Percentiles rank a stretch among this genome's conserved stretches.
phyloP scores from a whole-genome alignment of 2,888 invertebrate genomes.

The Limnephilus marmoratus region DNA sequence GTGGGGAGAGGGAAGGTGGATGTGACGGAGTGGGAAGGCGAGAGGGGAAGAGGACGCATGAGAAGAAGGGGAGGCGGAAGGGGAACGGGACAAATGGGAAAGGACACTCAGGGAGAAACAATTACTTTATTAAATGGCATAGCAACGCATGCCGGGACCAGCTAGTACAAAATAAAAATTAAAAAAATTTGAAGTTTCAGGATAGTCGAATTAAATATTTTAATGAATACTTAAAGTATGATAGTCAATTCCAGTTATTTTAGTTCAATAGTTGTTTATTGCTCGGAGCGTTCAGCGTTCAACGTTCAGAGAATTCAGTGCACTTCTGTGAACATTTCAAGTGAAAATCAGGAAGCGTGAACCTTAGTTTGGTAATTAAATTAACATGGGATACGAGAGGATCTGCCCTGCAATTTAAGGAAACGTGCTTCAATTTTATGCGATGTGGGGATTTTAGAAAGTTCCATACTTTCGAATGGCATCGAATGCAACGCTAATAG shows the following conservation, averaged over 20 bases:
- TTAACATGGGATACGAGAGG: background rate
- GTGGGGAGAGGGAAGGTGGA: too few species aligned
- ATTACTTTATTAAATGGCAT: too few species aligned
- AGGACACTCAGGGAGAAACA: too few species aligned
- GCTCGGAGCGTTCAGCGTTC: slow-evolving; percentile 8
- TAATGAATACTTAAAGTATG: background rate
- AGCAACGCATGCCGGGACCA: too few species aligned
- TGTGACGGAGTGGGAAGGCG: too few species aligned
- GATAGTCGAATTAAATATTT: background rate
- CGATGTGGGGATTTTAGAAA: background rate
- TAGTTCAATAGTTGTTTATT: slow-evolving; percentile 22
- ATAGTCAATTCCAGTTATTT: background rate
- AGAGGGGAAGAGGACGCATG: too few species aligned
- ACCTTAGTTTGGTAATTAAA: background rate
- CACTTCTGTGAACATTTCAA: slow-evolving; percentile 2
- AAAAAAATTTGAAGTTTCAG: background rate
- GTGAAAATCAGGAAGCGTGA: slow-evolving; percentile 8
- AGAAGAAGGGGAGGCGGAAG: too few species aligned
- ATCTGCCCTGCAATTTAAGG: background rate
- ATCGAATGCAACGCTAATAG: background rate
- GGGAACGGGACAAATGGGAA: too few species aligned
- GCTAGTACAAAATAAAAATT: background rate
- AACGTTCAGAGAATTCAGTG: background rate
- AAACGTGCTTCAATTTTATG: background rate
- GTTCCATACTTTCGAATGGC: background rate